Conservation (phyloP, 2,113 vertebrate species). For the Tor tambroides region DNA sequence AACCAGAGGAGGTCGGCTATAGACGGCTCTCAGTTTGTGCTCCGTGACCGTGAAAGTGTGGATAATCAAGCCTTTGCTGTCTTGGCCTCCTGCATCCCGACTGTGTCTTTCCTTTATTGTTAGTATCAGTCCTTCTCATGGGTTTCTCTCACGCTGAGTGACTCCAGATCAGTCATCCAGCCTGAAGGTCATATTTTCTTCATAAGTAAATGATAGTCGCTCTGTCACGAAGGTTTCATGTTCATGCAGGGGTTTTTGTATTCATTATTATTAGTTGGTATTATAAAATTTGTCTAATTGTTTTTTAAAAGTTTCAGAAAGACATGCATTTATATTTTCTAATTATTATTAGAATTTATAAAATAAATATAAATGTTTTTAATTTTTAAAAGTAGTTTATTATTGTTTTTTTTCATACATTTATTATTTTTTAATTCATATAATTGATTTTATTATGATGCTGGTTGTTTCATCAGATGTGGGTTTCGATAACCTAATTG, state of each 20-base stretch:
- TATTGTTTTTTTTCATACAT: not conserved
- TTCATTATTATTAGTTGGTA: not conserved
- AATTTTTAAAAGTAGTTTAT: not conserved
- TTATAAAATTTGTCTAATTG: not conserved
- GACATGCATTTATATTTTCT: not conserved
- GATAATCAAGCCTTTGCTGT: constrained; percentile 52
- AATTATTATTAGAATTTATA: not conserved
- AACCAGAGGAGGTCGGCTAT: constrained; percentile 53
- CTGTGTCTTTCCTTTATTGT: constrained; percentile 37
- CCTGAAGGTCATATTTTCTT: constrained; percentile 45
- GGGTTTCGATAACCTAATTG: constrained; percentile 45
- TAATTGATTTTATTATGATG: not conserved
- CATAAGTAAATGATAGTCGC: constrained; percentile 16
- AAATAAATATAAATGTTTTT: not conserved
- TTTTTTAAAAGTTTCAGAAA: not conserved
- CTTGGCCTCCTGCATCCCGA: constrained; percentile 23
- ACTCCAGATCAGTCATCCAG: constrained; percentile 43
- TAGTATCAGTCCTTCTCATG: constrained; percentile 27
- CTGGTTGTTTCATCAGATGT: constrained; percentile 27
- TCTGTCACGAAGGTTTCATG: not conserved
- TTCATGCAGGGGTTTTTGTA: not conserved
- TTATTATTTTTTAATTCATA: not conserved
- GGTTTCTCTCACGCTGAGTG: constrained; percentile 13
- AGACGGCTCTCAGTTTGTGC: constrained; percentile 56
- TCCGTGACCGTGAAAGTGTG: constrained; percentile 49